Evolutionary conservation across 2,797 vertebrate genomes (phyloP), one percentile per base, ranked within the genome.

Genomic region (Anisognathus igniventris): DNA sequence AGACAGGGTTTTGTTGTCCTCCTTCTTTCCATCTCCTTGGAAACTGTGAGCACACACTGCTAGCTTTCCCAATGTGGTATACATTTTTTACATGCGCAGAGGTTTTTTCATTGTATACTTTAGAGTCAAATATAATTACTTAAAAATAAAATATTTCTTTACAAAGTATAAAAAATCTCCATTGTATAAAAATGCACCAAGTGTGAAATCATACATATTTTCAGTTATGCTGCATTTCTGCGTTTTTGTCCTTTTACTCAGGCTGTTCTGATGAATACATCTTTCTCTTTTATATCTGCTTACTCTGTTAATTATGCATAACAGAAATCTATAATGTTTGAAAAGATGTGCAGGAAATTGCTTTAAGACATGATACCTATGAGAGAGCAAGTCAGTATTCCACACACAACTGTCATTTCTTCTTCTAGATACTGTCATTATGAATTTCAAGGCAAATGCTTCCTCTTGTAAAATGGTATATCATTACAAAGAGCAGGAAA

Each of bases 1-100:
- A 82, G 10, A 70, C 72, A 84, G 61, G 10, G 1, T 60, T 94
- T 84, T 48, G 51, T 70, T 91, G 53, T 76, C 68, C 64, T 95
- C 57, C 70, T 54, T 93, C 78, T 93, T 93, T 53, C 91, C 50
- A 90, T 97, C 94, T 96, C 94, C 90, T 89, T 91, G 90, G 93
- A 90, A 97, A 97, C 88, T 83, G 71, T 45, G 73, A 76, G 54
- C 78, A 76, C 90, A 56, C 65, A 54, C 91, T 91, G 90, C 54
- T 94, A 83, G 93, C 48, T 86, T 91, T 87, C 64, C 33, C 51
- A 68, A 30, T 65, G 56, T 54, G 42, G 30, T 83, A 44, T 47
- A 58, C 3, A 1, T 75, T 86, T 87, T 82, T 39, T 75, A 91
- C 51, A 30, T 77, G 37, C 30, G 44, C 81, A 48, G 8, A 5